Percentiles rank a stretch among this genome's conserved stretches.
These are phyloP conservation scores for Antheraea yamamai DNA, from an alignment of 2,888 invertebrate species.

Conservation along the genomic window DNA sequence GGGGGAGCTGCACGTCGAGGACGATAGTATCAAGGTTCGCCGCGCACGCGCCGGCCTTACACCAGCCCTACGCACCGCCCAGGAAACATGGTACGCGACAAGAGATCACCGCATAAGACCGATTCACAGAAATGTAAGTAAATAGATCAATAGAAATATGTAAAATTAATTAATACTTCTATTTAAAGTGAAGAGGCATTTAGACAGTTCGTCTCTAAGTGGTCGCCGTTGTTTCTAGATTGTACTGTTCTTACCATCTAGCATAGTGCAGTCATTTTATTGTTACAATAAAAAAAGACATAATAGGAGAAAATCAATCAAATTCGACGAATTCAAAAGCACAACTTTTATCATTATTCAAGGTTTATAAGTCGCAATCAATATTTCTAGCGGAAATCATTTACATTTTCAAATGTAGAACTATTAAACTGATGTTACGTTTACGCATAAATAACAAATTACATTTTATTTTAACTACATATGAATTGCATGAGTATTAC, in stretches of 20 bases:
- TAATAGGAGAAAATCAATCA: too few species aligned
- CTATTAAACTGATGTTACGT: not conserved
- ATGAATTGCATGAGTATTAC: too few species aligned
- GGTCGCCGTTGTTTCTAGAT: too few species aligned
- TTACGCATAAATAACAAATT: not conserved
- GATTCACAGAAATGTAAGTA: constrained; percentile 79
- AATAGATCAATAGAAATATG: not conserved
- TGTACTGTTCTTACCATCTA: too few species aligned
- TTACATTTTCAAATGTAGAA: not conserved
- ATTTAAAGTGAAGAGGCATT: not conserved
- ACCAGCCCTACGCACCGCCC: constrained; percentile 50
- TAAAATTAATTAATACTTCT: not conserved
- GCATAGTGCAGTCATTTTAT: too few species aligned
- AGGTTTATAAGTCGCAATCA: too few species aligned
- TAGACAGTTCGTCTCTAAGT: too few species aligned
- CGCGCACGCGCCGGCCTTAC: constrained; percentile 60
- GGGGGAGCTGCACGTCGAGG: constrained; percentile 63
- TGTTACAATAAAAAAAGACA: not conserved
- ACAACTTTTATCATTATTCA: too few species aligned
- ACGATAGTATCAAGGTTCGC: constrained; percentile 72
- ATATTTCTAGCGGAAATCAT: too few species aligned
- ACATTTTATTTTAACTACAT: too few species aligned
- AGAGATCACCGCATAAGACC: constrained; percentile 74
- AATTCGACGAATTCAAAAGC: too few species aligned
- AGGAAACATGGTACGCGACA: constrained; percentile 76